A percentile compares a stretch with the other conserved stretches of the same genome.
Conservation (phyloP, 2,797 vertebrate genomes). For the Xenentodon cancila region DNA sequence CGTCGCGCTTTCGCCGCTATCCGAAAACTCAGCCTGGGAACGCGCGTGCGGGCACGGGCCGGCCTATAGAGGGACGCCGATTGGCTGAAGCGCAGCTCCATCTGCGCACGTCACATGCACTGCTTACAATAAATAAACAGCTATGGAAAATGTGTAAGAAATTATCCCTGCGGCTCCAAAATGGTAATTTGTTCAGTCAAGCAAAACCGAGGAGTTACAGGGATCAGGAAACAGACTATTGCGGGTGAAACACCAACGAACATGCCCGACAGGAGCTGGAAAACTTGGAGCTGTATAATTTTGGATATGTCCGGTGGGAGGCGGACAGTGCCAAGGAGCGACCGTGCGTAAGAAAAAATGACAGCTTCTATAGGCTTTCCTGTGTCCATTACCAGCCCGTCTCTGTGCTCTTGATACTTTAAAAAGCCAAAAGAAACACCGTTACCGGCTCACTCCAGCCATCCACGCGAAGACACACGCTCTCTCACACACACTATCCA, state of each 20-base stretch:
- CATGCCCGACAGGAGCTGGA: not conserved
- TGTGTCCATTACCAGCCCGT: slow-evolving; percentile 41
- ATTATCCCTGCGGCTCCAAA: slow-evolving; percentile 11
- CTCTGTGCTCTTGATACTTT: slow-evolving; percentile 17
- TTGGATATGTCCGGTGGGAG: slow-evolving; percentile 59
- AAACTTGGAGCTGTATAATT: slow-evolving; percentile 48
- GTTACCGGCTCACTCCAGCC: slow-evolving; percentile 7
- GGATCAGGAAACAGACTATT: not conserved
- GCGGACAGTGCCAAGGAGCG: slow-evolving; percentile 46
- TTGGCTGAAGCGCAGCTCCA: slow-evolving; percentile 73
- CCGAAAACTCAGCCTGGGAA: slow-evolving; percentile 59
- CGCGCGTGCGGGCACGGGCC: slow-evolving; percentile 70
- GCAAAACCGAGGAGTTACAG: not conserved
- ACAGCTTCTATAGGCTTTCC: slow-evolving; percentile 56
- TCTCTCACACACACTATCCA: slow-evolving; percentile 63
- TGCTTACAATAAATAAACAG: slow-evolving; percentile 86
- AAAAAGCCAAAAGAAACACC: slow-evolving; percentile 19
- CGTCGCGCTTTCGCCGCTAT: slow-evolving; percentile 37
- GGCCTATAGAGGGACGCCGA: slow-evolving; percentile 57
- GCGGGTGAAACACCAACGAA: slow-evolving; percentile 12
- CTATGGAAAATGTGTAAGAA: slow-evolving; percentile 53
- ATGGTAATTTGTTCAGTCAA: not conserved
- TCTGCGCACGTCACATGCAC: slow-evolving; percentile 77
- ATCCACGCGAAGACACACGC: slow-evolving; percentile 39
- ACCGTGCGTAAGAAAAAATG: slow-evolving; percentile 38